These are phyloP conservation scores for Agrilus biguttatus DNA, from an alignment of 2,888 invertebrate genomes.

Conservation along the genomic window DNA sequence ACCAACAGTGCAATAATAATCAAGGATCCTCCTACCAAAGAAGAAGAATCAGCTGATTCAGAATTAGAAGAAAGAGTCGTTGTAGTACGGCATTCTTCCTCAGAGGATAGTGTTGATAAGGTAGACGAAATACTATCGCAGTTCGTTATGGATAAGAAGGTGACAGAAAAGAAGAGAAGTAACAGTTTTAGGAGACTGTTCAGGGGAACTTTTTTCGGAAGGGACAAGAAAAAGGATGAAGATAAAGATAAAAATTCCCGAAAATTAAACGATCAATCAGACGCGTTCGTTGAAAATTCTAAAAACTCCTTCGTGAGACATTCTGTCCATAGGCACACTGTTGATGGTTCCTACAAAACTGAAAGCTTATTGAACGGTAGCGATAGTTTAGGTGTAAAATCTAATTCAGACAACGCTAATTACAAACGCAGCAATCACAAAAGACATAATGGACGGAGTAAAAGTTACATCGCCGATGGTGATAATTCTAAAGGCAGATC, in stretches of 20 bases:
- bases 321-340: constrained; percentile 18
- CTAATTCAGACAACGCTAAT: not conserved
- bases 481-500: not conserved
- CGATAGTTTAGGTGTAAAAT: too few relatives aligned
- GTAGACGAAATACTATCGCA: constrained; percentile 20
- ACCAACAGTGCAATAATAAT: too few relatives aligned
- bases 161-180: constrained; percentile 25
- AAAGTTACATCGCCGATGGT: not conserved
- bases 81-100: constrained; percentile 17
- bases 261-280: constrained; percentile 19
- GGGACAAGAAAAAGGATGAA: constrained; percentile 26
- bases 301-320: constrained; percentile 21
- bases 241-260: constrained; percentile 15
- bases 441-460: not conserved
- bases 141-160: constrained; percentile 22
- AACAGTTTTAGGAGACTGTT: constrained; percentile 25
- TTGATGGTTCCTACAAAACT: constrained; percentile 6
- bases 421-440: constrained; percentile 1
- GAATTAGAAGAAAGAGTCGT: constrained; percentile 14
- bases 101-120: constrained; percentile 23
- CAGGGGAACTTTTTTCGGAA: constrained; percentile 21
- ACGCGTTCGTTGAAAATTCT: constrained; percentile 25
- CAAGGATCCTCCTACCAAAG: too few relatives aligned
- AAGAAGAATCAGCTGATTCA: not conserved
- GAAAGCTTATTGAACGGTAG: too few relatives aligned